Evolutionary conservation across 2,113 vertebrate species (phyloP), one percentile per base, ranked within the genome.

Genomic region (Baryphthengus martii): DNA sequence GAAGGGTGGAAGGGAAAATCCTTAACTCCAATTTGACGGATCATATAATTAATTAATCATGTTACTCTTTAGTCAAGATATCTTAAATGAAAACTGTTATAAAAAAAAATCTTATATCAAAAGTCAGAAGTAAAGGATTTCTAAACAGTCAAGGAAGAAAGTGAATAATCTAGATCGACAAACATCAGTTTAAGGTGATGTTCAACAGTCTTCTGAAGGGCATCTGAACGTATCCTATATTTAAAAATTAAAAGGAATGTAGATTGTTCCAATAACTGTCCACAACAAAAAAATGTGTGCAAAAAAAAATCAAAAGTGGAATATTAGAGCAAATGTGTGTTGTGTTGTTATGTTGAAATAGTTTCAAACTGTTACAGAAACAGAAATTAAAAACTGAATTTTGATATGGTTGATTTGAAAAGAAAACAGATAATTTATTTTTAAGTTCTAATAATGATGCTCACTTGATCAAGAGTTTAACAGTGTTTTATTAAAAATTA

Each of bases 271-370:
- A 59, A 28, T 23, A 67, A 42, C 11, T 58, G 2, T 40, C 13
- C 4, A 50, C 23, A 50, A 23, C 58, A 39, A 17, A 24, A 88
- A 78, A 62, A 58, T 11, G 0, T 35, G 6, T 65, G 9, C 6
- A n/a, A 29, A 63, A 85, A 62, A 1, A 49, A 85, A 55, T 20
- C 1, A 49, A 13, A 85, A 68, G 4, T 20, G 15, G 5, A 59
- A 50, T 68, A 73, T 20, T 61, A n/a, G 3, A 84, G 3, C 1
- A 76, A 42, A 65, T 0, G 0, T 53, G 1, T 33, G 5, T 40
- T 10, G 2, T 37, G 12, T 13, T n/a, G 2, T 35, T 76, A 37
- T 23, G 26, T 2, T 59, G 19, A 3, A 80, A 55, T 47, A 47
- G 25, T 86, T 85, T 72, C 35, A 45, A 3, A 72, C 37, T 40